Conservation (phyloP, 2,113 vertebrate species). For the Tetraodon nigroviridis region DNA sequence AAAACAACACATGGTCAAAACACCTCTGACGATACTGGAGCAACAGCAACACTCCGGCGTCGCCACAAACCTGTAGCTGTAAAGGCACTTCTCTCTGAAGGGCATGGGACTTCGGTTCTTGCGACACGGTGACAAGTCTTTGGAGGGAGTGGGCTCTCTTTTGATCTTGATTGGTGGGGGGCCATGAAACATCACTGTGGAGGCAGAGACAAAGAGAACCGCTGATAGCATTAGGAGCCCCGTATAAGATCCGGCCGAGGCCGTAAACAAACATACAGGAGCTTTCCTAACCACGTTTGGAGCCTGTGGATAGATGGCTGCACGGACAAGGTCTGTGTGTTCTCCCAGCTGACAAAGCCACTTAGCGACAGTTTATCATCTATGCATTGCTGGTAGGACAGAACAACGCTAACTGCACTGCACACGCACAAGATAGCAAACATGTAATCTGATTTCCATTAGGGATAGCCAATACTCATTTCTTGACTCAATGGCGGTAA, state of each 20-base stretch:
- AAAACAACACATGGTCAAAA: not conserved
- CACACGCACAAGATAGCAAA: slow-evolving; percentile 60
- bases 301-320: slow-evolving; percentile 49
- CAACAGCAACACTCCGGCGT: no score
- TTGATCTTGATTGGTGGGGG: slow-evolving; percentile 92
- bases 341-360: slow-evolving; percentile 54
- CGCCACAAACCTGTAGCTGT: slow-evolving; percentile 87
- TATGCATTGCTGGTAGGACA: slow-evolving; percentile 32
- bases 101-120: slow-evolving; percentile 84
- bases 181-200: slow-evolving; percentile 92
- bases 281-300: slow-evolving; percentile 58
- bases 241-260: slow-evolving; percentile 52
- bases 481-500: slow-evolving; percentile 75
- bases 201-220: slow-evolving; percentile 10
- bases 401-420: slow-evolving; percentile 36
- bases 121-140: slow-evolving; percentile 85
- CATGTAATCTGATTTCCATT: slow-evolving; percentile 66
- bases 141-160: slow-evolving; percentile 87
- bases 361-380: slow-evolving; percentile 63
- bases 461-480: slow-evolving; percentile 54
- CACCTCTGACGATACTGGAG: not conserved
- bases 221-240: slow-evolving; percentile 32
- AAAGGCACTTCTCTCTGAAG: slow-evolving; percentile 99
- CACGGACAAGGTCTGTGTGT: slow-evolving; percentile 44
- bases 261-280: slow-evolving; percentile 57